Evolutionary conservation across 2,797 vertebrate genomes (phyloP), one percentile per base, ranked within the genome.

Genomic region (Valencia hispanica): DNA sequence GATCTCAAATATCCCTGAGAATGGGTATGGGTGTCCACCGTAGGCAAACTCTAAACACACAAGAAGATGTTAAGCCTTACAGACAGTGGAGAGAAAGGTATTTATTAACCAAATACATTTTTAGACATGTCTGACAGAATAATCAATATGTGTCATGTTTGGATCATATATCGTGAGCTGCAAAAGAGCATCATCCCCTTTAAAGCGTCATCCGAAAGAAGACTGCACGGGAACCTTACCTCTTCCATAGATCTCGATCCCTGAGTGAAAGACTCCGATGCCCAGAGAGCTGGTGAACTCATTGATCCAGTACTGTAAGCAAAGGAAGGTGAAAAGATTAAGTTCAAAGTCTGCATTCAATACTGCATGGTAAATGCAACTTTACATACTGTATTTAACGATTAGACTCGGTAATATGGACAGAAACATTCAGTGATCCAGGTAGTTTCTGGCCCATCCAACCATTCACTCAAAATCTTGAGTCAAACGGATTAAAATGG

Each of bases 1-100:
- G 84, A 99, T 99, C 95, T 99, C 98, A 95, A 99, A 99, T 93
- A 99, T 96, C 93, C 98, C 98, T 95, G 98, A 99, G 96, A 99
- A 99, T 47, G 98, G 97, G 90, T 99, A 99, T 0, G 98, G 98
- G 92, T 99, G 98, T 91, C 98, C 98, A 88, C 98, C 98, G 86
- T 99, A 99, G 81, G 98, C 98, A 96, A 99, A 99, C 94, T 99
- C 98, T 99, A 89, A 74, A 78, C 65, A 87, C 11, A 73, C 25
- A 2, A 68, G 68, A 41, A 79, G 25, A 69, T 25, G 66, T 34
- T 72, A 5, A 74, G 4, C 7, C 55, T 9, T 22, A 25, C 4
- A 50, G 36, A 5, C 75, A 50, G 34, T 18, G 25, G 32, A 34
- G 6, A 70, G 36, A 78, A 66, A 77, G 39, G 20, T 34, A n/a